Conservation (phyloP, 92 coral and sea anemone species). For the Zoanthus sociatus region DNA sequence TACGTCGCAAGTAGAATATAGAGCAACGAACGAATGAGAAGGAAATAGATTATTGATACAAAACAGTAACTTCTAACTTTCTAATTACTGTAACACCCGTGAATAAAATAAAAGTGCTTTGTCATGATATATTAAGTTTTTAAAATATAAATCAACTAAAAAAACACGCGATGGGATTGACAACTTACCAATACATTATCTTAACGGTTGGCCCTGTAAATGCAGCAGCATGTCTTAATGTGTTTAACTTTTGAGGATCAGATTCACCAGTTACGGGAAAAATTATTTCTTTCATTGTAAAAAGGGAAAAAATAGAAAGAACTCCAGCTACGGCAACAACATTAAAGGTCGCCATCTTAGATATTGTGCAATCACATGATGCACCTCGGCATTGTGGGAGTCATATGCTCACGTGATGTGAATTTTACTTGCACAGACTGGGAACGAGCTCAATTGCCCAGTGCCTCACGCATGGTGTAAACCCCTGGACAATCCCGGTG, state of each 20-base stretch:
- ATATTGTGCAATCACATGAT: slow-evolving; percentile 10
- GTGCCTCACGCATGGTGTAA: too few species aligned
- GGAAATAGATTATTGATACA: not conserved
- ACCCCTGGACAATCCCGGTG: too few species aligned
- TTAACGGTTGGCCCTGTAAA: slow-evolving; percentile 90
- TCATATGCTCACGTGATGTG: not conserved
- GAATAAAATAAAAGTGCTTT: not conserved
- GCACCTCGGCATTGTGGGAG: slow-evolving; percentile 23
- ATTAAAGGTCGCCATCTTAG: slow-evolving; percentile 87
- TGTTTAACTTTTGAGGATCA: slow-evolving; percentile 64
- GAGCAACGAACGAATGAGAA: not conserved
- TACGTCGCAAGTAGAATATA: not conserved
- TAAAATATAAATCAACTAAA: not conserved
- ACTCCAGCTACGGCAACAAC: slow-evolving; percentile 65
- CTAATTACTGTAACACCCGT: not conserved
- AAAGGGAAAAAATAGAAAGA: slow-evolving; percentile 72
- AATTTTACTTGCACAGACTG: too few species aligned
- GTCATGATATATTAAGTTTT: not conserved
- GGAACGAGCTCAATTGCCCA: too few species aligned
- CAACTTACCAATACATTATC: slow-evolving; percentile 91
- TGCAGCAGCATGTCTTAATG: slow-evolving; percentile 79
- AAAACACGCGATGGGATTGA: not conserved
- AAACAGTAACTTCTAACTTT: not conserved
- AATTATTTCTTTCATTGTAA: slow-evolving; percentile 83
- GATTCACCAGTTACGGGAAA: slow-evolving; percentile 75